Conservation (phyloP, 2,113 vertebrate species). For the Argyrosomus japonicus region DNA sequence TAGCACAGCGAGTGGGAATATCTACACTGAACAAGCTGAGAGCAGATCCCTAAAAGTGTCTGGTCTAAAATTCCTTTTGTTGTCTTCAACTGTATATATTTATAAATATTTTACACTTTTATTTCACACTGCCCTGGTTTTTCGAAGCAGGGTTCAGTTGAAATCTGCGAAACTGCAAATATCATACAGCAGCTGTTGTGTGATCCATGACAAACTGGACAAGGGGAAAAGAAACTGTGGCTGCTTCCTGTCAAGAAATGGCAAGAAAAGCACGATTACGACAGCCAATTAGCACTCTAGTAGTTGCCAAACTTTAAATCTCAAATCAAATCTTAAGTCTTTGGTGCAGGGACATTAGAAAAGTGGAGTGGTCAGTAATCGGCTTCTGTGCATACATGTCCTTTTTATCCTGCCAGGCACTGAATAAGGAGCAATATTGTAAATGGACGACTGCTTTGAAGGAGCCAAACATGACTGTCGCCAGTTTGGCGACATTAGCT, state of each 20-base stretch:
- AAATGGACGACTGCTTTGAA: constrained; percentile 9
- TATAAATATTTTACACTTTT: constrained; percentile 74
- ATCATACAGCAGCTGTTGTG: constrained; percentile 70
- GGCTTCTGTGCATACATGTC: not conserved
- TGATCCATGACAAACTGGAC: constrained; percentile 63
- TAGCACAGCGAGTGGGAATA: constrained; percentile 25
- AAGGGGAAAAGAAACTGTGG: constrained; percentile 39
- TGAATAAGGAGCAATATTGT: not conserved
- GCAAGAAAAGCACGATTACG: constrained; percentile 18
- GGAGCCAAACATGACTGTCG: not conserved
- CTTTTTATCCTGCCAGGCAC: not conserved
- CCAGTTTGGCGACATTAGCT: constrained; percentile 4
- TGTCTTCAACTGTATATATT: constrained; percentile 69
- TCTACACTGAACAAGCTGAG: constrained; percentile 34
- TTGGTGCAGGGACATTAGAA: not conserved
- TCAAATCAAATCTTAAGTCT: not conserved
- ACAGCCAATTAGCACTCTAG: constrained; percentile 9
- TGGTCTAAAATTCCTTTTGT: constrained; percentile 73
- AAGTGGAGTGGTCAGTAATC: not conserved
- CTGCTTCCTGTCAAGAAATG: constrained; percentile 32
- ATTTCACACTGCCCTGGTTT: constrained; percentile 65
- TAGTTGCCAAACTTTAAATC: not conserved
- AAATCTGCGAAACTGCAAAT: constrained; percentile 67
- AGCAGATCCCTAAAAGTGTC: constrained; percentile 47
- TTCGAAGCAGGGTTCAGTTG: constrained; percentile 47